Evolutionary conservation across 2,113 vertebrate genomes (phyloP).

Genomic region (Paedocypris sp.): DNA sequence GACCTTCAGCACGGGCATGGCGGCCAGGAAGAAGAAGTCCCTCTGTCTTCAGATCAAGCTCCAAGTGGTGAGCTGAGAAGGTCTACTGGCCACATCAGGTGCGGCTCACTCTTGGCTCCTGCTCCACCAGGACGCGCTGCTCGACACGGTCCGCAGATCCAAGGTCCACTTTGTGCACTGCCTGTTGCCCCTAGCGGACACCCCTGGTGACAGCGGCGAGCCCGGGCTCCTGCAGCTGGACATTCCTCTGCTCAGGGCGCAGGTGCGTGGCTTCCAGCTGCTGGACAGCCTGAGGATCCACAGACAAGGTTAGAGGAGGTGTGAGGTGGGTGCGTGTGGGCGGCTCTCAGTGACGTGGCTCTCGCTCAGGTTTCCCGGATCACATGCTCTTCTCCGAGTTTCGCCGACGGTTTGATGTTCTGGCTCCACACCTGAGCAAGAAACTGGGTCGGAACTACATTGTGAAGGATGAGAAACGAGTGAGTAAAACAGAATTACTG

Average conservation of each 20-base stretch:
- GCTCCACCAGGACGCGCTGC: slow-evolving; percentile 77
- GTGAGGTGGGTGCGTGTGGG: no score
- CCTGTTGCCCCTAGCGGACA: slow-evolving; percentile 78
- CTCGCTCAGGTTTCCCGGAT: slow-evolving; percentile 92
- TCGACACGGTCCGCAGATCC: slow-evolving; percentile 86
- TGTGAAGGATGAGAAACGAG: slow-evolving; percentile 86
- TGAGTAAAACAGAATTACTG: slow-evolving; percentile 46
- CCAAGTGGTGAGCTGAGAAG: slow-evolving; percentile 75
- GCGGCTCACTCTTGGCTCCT: no score
- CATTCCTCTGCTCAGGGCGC: slow-evolving; percentile 77
- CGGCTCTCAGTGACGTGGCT: no score
- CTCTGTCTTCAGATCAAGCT: slow-evolving; percentile 93
- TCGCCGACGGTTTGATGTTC: slow-evolving; percentile 83
- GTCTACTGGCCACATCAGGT: no score
- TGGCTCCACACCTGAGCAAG: slow-evolving; percentile 92
- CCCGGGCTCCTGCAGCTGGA: slow-evolving; percentile 81
- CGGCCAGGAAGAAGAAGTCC: slow-evolving; percentile 86
- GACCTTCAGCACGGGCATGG: slow-evolving; percentile 85
- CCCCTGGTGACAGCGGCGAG: slow-evolving; percentile 76
- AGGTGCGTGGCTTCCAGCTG: slow-evolving; percentile 83
- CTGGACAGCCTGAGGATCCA: slow-evolving; percentile 86
- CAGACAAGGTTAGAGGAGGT: slow-evolving; percentile 74
- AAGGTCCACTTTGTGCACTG: slow-evolving; percentile 92
- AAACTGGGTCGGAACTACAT: slow-evolving; percentile 95
- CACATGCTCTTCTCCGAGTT: slow-evolving; percentile 97